Evolutionary conservation across 2,113 vertebrate genomes (phyloP).

Genomic region (Chrysochloris asiatica): DNA sequence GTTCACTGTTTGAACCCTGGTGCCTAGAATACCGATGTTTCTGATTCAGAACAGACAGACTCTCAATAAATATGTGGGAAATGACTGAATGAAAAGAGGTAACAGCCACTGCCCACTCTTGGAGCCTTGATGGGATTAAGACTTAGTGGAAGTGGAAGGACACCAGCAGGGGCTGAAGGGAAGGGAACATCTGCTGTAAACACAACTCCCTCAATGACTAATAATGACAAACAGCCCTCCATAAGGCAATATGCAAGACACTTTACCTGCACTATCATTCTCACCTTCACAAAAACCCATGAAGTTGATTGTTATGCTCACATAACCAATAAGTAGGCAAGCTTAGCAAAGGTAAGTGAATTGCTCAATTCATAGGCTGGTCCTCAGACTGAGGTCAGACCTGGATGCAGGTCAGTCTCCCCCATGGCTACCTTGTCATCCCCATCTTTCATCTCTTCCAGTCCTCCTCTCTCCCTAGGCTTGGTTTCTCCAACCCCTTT

Average conservation of each 20-base stretch:
- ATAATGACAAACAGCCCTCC: too few relatives aligned
- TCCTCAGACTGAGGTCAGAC: background rate
- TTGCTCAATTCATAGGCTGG: background rate
- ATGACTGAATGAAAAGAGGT: background rate
- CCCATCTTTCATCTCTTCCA: too few relatives aligned
- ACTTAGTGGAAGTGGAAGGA: too few relatives aligned
- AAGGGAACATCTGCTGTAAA: background rate
- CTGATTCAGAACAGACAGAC: background rate
- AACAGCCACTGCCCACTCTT: background rate
- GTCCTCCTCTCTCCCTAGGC: background rate
- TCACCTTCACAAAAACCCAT: background rate
- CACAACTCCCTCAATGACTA: too few relatives aligned
- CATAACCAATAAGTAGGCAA: background rate
- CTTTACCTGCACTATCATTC: too few relatives aligned
- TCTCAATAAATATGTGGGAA: background rate
- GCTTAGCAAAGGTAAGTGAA: background rate
- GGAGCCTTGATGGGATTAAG: background rate
- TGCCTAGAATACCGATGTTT: background rate
- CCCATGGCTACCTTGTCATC: background rate
- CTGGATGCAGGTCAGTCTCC: background rate
- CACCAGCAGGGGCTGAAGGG: too few relatives aligned
- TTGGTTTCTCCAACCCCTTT: background rate
- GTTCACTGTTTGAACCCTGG: background rate
- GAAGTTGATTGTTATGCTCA: too few relatives aligned
- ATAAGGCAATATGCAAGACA: background rate